phyloP scores from a whole-genome alignment of 2,888 invertebrate species.

The Himalopsyche kuldschensis region DNA sequence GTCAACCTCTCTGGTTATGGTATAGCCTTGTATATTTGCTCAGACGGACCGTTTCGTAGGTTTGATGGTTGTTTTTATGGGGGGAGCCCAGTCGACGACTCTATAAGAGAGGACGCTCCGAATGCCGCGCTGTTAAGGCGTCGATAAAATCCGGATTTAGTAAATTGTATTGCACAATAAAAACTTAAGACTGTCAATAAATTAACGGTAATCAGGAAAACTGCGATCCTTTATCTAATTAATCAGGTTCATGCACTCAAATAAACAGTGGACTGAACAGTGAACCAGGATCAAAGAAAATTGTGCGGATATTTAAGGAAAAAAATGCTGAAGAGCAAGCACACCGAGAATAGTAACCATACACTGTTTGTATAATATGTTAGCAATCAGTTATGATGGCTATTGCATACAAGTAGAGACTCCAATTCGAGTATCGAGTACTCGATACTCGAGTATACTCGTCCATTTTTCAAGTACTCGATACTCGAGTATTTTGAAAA shows the following conservation, averaged over 20 bases:
- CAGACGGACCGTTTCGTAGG: background rate
- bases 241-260: background rate
- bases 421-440: no score
- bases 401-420: no score
- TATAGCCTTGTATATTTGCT: background rate
- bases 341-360: no score
- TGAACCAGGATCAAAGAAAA: no score
- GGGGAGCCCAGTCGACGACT: background rate
- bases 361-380: no score
- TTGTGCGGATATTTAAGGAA: no score
- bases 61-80: background rate
- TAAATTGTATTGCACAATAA: background rate
- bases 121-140: background rate
- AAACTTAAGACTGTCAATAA: background rate
- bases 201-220: background rate
- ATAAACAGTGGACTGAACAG: no score
- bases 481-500: no score
- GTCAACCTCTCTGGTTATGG: background rate
- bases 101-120: background rate
- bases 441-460: no score
- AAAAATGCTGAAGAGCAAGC: no score
- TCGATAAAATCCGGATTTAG: background rate
- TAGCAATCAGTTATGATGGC: no score
- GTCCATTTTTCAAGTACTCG: no score
- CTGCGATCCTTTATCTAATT: background rate